Evolutionary conservation across 2,113 vertebrate species (phyloP).

Genomic region (Collichthys lucidus): DNA sequence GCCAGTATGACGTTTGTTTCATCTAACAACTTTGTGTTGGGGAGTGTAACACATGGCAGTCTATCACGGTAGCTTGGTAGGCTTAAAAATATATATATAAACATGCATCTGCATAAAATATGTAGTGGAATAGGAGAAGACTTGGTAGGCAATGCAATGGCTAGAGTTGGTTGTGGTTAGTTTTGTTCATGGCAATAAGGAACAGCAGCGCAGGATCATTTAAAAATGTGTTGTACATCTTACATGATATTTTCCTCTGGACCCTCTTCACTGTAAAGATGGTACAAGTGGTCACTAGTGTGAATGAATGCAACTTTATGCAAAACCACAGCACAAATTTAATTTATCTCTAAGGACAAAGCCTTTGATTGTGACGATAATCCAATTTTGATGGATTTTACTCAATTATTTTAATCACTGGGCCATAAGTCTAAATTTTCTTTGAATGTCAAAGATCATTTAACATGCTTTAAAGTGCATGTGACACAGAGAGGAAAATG

Average conservation of each 20-base stretch:
- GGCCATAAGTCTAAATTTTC: neutral
- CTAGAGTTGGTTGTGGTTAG: neutral
- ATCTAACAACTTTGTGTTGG: neutral
- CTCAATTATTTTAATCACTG: neutral
- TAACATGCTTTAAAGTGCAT: neutral
- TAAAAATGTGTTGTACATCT: neutral
- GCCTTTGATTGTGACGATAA: neutral
- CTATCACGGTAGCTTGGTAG: neutral
- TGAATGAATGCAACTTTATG: neutral
- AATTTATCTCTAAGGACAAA: neutral
- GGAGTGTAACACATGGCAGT: neutral
- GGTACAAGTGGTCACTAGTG: neutral
- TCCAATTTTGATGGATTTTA: neutral
- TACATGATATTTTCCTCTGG: neutral
- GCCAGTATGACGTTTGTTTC: neutral
- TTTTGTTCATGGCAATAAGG: neutral
- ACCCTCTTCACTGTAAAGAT: neutral
- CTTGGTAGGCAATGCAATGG: neutral
- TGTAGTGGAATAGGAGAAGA: too few relatives aligned
- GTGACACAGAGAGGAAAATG: neutral
- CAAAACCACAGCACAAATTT: neutral
- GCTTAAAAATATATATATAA: neutral
- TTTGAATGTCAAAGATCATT: neutral
- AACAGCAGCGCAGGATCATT: neutral
- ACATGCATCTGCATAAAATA: neutral